Conservation (phyloP, 2,113 vertebrate genomes). For the Xenus cinereus region DNA sequence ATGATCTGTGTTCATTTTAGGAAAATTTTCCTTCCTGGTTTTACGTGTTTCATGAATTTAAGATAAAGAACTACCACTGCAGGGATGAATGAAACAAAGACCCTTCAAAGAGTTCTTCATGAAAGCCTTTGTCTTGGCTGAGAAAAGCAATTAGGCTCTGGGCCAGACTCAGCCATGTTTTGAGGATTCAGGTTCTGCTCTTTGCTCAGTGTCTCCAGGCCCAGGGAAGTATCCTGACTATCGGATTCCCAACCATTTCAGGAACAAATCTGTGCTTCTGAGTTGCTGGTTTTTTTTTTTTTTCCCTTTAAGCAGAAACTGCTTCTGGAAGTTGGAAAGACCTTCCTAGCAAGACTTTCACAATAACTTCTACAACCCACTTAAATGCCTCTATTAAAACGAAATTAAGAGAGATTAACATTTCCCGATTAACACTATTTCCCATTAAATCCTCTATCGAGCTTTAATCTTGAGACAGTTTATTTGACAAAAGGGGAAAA, state of each 20-base stretch:
- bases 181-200: background rate
- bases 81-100: background rate
- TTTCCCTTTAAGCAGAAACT: background rate
- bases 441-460: background rate
- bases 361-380: background rate
- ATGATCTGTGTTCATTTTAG: background rate
- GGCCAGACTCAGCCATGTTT: background rate
- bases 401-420: background rate
- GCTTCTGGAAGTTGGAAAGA: background rate
- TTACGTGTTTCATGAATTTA: background rate
- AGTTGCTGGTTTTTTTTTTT: background rate
- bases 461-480: background rate
- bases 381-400: background rate
- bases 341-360: background rate
- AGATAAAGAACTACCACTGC: background rate
- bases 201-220: background rate
- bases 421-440: slow-evolving; percentile 10
- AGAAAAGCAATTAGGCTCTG: slow-evolving; percentile 16
- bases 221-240: background rate
- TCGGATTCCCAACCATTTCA: background rate
- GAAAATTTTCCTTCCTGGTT: background rate
- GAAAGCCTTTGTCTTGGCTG: slow-evolving; percentile 17
- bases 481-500: background rate
- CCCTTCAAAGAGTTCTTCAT: slow-evolving; percentile 33
- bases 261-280: background rate